Base-by-base conservation (phyloP, 2,113 vertebrate genomes). In the Oreochromis tanganicae region DNA sequence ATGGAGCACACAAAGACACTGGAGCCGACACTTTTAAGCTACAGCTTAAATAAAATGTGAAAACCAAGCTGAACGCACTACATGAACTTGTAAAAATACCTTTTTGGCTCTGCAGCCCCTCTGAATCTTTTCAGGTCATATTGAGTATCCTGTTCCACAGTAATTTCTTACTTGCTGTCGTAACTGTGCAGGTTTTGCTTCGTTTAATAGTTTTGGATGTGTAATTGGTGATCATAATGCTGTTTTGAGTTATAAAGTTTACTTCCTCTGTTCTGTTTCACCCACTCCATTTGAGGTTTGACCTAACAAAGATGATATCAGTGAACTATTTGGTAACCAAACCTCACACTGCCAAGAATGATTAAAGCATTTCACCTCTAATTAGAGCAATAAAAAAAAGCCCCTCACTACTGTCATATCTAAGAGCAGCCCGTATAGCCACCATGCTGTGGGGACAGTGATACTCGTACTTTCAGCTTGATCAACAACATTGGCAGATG, bases 401-500 rank as follows among this genome's bases (percentile, higher is more conserved):
- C 7, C n/a, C 6, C 41, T 21, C 11, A 38, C 57, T 63, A n/a
- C 71, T 21, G 80, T 14, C 19, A 7, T 54, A 46, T 46, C 29
- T 21, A 54, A 19, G 80, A 82, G 34, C 9, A 52, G 38, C 43
- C 50, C 27, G 63, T 4, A 21, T 19, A 86, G 29, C n/a, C 55
- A 50, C 16, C 4, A 10, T 38, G 43, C 66, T 46, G 75, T 82
- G 73, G 29, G 27, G 50, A 91, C 66, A 81, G 80, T 61, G 48
- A 54, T 36, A 29, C 73, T 79, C 85, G 73, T 82, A 59, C 85
- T 90, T 85, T 55, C 55, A 81, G 56, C 81, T 71, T 57, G 48
- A 88, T 83, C 59, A 84, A 41, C 71, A 54, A 36, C 50, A 52
- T 27, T 38, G 82, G 61, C 90, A 92, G 90, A 90, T 88, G 85